These are phyloP conservation scores for Asobara japonica DNA, from an alignment of 1,140 invertebrate species.

Conservation along the genomic window DNA sequence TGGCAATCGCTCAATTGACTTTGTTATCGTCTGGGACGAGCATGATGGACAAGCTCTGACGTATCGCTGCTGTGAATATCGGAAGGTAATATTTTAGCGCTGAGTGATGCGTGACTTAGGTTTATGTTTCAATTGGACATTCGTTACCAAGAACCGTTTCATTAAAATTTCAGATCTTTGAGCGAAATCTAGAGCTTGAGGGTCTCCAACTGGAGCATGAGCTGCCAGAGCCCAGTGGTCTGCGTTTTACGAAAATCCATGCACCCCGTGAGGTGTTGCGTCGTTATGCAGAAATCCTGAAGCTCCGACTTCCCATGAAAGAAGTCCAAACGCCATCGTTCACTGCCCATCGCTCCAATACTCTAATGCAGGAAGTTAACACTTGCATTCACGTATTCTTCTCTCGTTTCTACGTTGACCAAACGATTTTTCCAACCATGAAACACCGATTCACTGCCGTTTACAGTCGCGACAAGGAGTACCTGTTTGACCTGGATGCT, in stretches of 20 bases:
- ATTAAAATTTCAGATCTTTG: constrained; percentile 67
- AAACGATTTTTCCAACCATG: constrained; percentile 75
- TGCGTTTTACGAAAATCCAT: constrained; percentile 85
- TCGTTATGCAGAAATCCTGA: constrained; percentile 92
- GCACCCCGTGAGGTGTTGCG: constrained; percentile 85
- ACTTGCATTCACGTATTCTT: constrained; percentile 70
- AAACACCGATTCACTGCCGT: constrained; percentile 82
- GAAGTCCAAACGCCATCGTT: constrained; percentile 75
- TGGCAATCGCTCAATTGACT: constrained; percentile 77
- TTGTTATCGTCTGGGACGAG: constrained; percentile 79
- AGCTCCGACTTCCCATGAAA: constrained; percentile 95
- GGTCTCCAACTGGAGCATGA: constrained; percentile 77
- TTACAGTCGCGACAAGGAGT: constrained; percentile 87
- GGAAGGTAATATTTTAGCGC: constrained; percentile 42
- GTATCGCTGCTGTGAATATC: constrained; percentile 40
- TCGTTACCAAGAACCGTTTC: too few species aligned
- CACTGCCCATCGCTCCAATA: constrained; percentile 71
- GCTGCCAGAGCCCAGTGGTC: constrained; percentile 68
- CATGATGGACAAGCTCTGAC: constrained; percentile 52
- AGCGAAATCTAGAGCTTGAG: constrained; percentile 74
- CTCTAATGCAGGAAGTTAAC: constrained; percentile 71
- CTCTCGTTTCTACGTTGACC: constrained; percentile 73
- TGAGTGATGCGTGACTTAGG: not conserved
- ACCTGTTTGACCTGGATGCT: constrained; percentile 84
- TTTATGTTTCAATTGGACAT: not conserved